Base-by-base conservation (phyloP, 2,113 vertebrate species). In the Lanius ludovicianus region DNA sequence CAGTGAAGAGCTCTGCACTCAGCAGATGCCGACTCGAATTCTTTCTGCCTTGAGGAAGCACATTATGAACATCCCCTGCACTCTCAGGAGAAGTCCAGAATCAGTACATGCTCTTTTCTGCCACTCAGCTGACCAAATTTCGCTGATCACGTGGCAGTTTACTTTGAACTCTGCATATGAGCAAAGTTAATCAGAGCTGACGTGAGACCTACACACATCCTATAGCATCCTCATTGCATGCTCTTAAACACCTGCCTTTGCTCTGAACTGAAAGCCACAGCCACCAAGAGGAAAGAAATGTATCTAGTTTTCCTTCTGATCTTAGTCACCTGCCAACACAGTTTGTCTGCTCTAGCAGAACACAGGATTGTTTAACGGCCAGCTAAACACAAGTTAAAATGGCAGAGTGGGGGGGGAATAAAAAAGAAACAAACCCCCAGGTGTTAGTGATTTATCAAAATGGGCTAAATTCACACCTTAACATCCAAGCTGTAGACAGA, bases 261-360 rank as follows among this genome's bases (percentile, higher is more conserved):
- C 91, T 85, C 91, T 62, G 50, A 93, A 77, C 82, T 35, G 30
- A 93, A 93, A 96, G 82, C 74, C 78, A 90, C 78, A 69, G 77
- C 56, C 64, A 74, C 67, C 69, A 42, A 60, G 74, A 79, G 69
- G 59, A 77, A 82, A 55, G 57, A 81, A 82, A n/a, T 0, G 0
- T 16, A 71, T 35, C 80, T 76, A 30, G 11, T 71, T 78, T 94
- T 87, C 75, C 83, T 94, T 94, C 77, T 81, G 68, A 84, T 91
- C 64, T 95, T n/a, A 84, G 69, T 81, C 65, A 89, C 53, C 93
- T 90, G 86, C 88, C 77, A 87, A 41, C 52, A 68, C 37, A 28
- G 60, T 67, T 63, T 60, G 69, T 35, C 79, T 94, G 64, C 90
- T 71, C 24, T 5, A 30, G 80, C 68, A 95, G 64, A 80, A 28